A percentile compares a stretch with the other conserved stretches of the same genome.
phyloP scores from a whole-genome alignment of 2,797 vertebrate genomes.

The Remorina albescens region DNA sequence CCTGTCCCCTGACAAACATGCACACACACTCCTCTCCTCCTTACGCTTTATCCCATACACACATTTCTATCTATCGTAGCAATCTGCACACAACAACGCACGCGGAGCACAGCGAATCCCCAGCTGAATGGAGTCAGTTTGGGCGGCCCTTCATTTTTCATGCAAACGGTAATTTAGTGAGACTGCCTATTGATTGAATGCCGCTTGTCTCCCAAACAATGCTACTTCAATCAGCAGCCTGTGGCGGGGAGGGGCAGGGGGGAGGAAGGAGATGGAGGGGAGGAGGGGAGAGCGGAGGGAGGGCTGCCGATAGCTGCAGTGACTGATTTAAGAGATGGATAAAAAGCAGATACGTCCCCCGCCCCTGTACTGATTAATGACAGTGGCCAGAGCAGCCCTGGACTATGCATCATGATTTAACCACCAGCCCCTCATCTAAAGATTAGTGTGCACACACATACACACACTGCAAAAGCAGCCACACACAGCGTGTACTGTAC shows the following conservation, averaged over 20 bases:
- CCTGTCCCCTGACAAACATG: slow-evolving; percentile 64
- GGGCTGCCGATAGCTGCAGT: slow-evolving; percentile 89
- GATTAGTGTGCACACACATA: slow-evolving; percentile 83
- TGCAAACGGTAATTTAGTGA: slow-evolving; percentile 88
- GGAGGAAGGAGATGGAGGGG: slow-evolving; percentile 64
- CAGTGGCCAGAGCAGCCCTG: slow-evolving; percentile 88
- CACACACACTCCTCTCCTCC: slow-evolving; percentile 41
- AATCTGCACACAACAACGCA: slow-evolving; percentile 56
- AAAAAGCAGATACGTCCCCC: slow-evolving; percentile 91
- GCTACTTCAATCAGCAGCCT: slow-evolving; percentile 88
- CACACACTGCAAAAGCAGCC: slow-evolving; percentile 26
- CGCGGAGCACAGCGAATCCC: slow-evolving; percentile 55
- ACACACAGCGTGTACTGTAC: slow-evolving; percentile 60
- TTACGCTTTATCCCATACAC: slow-evolving; percentile 37
- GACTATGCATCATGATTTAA: slow-evolving; percentile 93
- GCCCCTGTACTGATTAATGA: slow-evolving; percentile 92
- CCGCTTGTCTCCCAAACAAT: slow-evolving; percentile 89
- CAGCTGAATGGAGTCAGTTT: slow-evolving; percentile 80
- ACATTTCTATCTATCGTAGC: slow-evolving; percentile 62
- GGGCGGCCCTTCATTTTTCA: slow-evolving; percentile 89
- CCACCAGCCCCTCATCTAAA: slow-evolving; percentile 90
- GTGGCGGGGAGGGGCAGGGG: slow-evolving; percentile 70
- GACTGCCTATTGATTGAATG: slow-evolving; percentile 87
- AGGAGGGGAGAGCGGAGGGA: slow-evolving; percentile 65
- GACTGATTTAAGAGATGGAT: slow-evolving; percentile 95